Base-by-base conservation (phyloP, 1,140 invertebrate species). In the Drosophila arizonae region DNA sequence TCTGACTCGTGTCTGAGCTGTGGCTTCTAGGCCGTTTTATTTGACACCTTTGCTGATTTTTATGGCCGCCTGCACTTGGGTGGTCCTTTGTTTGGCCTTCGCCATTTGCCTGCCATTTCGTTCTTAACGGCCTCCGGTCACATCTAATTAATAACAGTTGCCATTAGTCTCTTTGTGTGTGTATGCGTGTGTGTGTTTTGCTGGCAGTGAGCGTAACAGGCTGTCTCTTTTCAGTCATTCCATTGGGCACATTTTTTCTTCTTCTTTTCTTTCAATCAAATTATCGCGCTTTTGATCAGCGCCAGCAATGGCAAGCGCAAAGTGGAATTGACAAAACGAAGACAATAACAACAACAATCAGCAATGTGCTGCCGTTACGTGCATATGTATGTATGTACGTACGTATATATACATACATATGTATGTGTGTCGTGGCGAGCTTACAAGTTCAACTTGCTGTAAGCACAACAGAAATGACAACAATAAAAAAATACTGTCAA, bases 31-130 rank as follows among this genome's bases (percentile, higher is more conserved):
- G 68, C 66, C 66, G 77, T 87, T 79, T 70, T 48, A 61, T 77
- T 77, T 77, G 82, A 72, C 82, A 82, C 82, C 82, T 86, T 72
- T 76, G 79, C 76, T 60, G 81, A 73, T 77, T 79, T 86, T 86
- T 86, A 86, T 87, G 72, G 69, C 82, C 63, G 62, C 48, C 63
- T 65, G 55, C 72, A 62, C 64, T 68, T 75, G 72, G 72, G 72
- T 64, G 72, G 58, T 10, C 65, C 65, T 62, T 69, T 63, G 71
- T 69, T 73, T n/a, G 15, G 41, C 43, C 21, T 0, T 55, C 24
- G 33, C 50, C 36, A 33, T 41, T 39, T 17, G 51, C n/a, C 28
- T 10, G 39, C 39, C 52, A 51, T 54, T 57, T 54, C 17, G 24
- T 13, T 36, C 17, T 50, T 58, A 69, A 68, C 55, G 71, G 41